Evolutionary conservation across 2,888 invertebrate genomes (phyloP).

Genomic region (Hypsopygia costalis): DNA sequence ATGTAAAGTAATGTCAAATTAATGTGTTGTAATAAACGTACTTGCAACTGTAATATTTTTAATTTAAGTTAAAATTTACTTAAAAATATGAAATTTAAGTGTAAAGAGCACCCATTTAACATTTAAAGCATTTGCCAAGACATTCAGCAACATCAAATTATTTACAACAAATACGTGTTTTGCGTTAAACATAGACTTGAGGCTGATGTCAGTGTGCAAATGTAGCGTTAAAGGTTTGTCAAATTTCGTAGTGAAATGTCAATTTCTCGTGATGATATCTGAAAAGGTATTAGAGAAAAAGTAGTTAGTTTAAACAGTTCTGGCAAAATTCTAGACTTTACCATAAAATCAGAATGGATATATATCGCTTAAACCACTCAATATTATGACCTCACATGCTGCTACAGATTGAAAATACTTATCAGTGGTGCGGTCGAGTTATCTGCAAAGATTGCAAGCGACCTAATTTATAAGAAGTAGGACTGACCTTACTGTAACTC

Average conservation of each 20-base stretch:
- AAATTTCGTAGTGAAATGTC: constrained; percentile 21
- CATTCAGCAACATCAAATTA: constrained; percentile 60
- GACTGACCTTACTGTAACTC: too few species aligned
- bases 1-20: too few species aligned
- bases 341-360: too few species aligned
- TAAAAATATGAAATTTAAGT: constrained; percentile 14
- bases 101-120: constrained; percentile 57
- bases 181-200: constrained; percentile 17
- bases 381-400: too few species aligned
- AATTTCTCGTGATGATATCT: constrained; percentile 22
- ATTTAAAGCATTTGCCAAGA: constrained; percentile 71
- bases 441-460: too few species aligned
- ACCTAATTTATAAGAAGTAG: too few species aligned
- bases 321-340: too few species aligned
- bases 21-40: background rate
- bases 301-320: too few species aligned
- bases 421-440: too few species aligned
- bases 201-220: constrained; percentile 47
- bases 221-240: constrained; percentile 32
- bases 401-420: too few species aligned
- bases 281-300: constrained; percentile 21
- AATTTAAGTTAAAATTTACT: background rate
- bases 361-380: too few species aligned
- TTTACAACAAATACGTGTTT: constrained; percentile 41
- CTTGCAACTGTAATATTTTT: background rate